Conservation (phyloP, 2,797 vertebrate species). For the Neosilurus hyrtlii region DNA sequence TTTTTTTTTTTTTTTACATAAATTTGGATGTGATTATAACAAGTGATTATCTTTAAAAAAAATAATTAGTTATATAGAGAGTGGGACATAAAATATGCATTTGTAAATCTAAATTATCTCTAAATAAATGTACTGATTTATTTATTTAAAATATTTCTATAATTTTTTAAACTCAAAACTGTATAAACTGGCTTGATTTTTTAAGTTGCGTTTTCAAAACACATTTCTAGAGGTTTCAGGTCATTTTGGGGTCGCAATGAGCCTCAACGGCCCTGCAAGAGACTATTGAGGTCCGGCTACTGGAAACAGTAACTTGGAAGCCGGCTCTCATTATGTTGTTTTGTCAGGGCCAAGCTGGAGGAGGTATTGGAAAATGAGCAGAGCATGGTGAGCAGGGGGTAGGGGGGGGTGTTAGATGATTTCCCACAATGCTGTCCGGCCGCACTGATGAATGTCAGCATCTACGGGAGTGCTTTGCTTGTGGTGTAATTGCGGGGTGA, state of each 20-base stretch:
- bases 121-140: too few species aligned
- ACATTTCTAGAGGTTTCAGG: neutral
- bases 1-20: too few species aligned
- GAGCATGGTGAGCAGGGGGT: neutral
- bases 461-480: neutral
- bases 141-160: neutral
- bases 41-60: too few species aligned
- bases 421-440: constrained; percentile 11
- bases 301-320: constrained; percentile 24
- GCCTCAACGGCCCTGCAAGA: constrained; percentile 2
- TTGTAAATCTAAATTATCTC: too few species aligned
- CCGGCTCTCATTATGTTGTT: constrained; percentile 32
- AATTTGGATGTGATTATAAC: too few species aligned
- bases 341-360: constrained; percentile 29
- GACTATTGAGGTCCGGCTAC: constrained; percentile 8
- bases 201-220: constrained; percentile 26
- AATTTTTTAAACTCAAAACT: neutral
- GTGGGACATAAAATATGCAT: too few species aligned
- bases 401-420: constrained; percentile 8
- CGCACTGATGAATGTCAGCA: constrained; percentile 24
- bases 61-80: too few species aligned
- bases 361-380: constrained; percentile 28
- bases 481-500: constrained; percentile 26
- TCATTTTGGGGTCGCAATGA: constrained; percentile 18
- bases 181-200: neutral